Conservation (phyloP, 2,888 invertebrate genomes). For the Siphonodentalium dalli region DNA sequence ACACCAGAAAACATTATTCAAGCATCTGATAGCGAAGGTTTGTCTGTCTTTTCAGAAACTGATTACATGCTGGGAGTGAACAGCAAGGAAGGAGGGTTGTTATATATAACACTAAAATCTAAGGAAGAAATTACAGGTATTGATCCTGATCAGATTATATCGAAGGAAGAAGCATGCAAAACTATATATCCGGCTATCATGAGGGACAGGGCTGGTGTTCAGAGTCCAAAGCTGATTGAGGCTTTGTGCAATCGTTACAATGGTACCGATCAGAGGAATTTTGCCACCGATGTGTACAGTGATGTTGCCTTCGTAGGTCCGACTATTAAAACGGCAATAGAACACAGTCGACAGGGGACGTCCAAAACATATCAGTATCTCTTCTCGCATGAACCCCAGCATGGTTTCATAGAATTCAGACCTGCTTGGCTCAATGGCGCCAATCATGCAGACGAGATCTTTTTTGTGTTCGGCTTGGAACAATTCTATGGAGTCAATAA, state of each 20-base stretch:
- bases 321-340: conserved; percentile 68
- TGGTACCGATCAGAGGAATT: conserved; percentile 16
- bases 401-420: conserved; percentile 76
- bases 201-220: conserved; percentile 14
- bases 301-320: conserved; percentile 29
- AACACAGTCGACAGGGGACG: conserved; percentile 83
- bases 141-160: conserved; percentile 24
- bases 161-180: conserved; percentile 23
- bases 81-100: conserved; percentile 33
- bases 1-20: conserved; percentile 19
- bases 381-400: conserved; percentile 80
- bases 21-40: conserved; percentile 12
- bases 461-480: conserved; percentile 91
- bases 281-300: conserved; percentile 23
- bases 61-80: conserved; percentile 36
- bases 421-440: conserved; percentile 90
- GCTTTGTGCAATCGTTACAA: conserved; percentile 30
- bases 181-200: conserved; percentile 24
- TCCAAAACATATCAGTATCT: conserved; percentile 88
- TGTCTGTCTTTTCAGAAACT: conserved; percentile 28
- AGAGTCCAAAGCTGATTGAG: not conserved
- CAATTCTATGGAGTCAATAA: conserved; percentile 26
- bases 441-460: conserved; percentile 93
- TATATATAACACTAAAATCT: conserved; percentile 23
- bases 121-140: conserved; percentile 22